phyloP scores from a whole-genome alignment of 2,888 invertebrate species.

The Acleris emargana region DNA sequence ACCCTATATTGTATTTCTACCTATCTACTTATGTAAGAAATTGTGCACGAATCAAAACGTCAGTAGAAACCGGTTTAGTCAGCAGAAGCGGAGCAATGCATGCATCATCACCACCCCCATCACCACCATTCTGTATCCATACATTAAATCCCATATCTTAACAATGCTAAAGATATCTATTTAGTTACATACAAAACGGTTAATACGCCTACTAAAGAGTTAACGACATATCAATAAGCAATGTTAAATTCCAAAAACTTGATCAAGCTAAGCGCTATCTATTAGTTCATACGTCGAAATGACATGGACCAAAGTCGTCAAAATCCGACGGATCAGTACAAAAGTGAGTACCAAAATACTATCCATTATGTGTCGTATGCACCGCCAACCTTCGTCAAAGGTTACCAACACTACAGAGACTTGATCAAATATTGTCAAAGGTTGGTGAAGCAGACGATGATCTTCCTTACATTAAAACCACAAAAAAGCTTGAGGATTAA shows the following conservation, averaged over 20 bases:
- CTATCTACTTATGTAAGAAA: conserved; percentile 75
- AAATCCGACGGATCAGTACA: conserved; percentile 71
- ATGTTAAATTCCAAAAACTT: conserved; percentile 53
- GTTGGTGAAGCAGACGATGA: conserved; percentile 40
- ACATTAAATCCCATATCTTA: conserved; percentile 54
- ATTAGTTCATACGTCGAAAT: conserved; percentile 62
- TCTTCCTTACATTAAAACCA: conserved; percentile 20
- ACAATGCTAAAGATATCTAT: conserved; percentile 59
- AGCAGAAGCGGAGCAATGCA: conserved; percentile 23
- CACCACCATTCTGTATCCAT: conserved; percentile 19
- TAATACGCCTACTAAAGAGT: conserved; percentile 54
- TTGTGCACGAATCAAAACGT: conserved; percentile 71
- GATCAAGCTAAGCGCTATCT: conserved; percentile 73
- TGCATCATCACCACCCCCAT: not conserved
- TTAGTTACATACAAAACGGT: conserved; percentile 66
- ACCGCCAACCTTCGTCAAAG: conserved; percentile 43
- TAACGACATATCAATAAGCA: conserved; percentile 63
- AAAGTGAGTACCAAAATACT: conserved; percentile 80
- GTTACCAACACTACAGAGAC: conserved; percentile 6
- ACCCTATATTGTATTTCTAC: conserved; percentile 66
- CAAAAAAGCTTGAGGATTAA: conserved; percentile 27
- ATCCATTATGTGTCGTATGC: conserved; percentile 51
- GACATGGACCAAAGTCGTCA: conserved; percentile 73
- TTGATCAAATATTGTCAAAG: conserved; percentile 26
- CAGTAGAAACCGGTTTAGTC: conserved; percentile 33